phyloP scores from a whole-genome alignment of 92 coral and sea anemone species.

The Meandrina meandrites region DNA sequence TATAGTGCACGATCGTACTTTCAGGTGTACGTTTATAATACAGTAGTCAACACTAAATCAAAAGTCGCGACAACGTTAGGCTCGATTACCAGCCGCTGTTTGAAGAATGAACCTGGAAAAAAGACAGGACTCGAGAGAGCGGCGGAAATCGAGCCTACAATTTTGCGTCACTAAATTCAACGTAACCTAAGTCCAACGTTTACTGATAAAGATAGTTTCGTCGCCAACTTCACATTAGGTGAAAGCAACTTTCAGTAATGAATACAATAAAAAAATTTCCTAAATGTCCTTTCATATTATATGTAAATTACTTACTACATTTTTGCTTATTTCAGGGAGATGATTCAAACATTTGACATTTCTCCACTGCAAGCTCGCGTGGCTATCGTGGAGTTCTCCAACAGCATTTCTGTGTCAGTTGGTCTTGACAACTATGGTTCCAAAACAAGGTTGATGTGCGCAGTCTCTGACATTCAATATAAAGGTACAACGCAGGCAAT shows the following conservation, averaged over 20 bases:
- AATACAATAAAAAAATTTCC: neutral
- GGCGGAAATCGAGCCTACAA: too few species aligned
- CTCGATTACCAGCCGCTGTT: too few species aligned
- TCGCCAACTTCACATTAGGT: too few species aligned
- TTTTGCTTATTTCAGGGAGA: slow-evolving; percentile 43
- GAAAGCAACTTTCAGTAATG: neutral
- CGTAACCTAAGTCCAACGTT: too few species aligned
- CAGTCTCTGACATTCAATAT: slow-evolving; percentile 45
- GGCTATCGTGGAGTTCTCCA: slow-evolving; percentile 69
- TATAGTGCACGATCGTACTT: too few species aligned
- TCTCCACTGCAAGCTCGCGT: slow-evolving; percentile 74
- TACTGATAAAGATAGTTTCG: too few species aligned
- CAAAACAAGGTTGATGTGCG: slow-evolving; percentile 70
- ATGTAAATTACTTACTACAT: neutral
- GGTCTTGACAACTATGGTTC: slow-evolving; percentile 68
- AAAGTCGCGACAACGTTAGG: too few species aligned
- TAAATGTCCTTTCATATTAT: neutral
- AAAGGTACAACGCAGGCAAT: slow-evolving; percentile 13
- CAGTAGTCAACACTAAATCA: too few species aligned
- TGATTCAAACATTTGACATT: slow-evolving; percentile 68
- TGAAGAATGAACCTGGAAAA: too few species aligned
- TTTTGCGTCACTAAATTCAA: too few species aligned
- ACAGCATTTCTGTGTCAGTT: slow-evolving; percentile 34
- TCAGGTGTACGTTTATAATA: too few species aligned
- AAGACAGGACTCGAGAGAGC: neutral